A percentile compares a stretch with the other conserved stretches of the same genome.
Evolutionary conservation across 2,888 invertebrate genomes (phyloP).

Genomic region (Pyrochroa serraticornis): DNA sequence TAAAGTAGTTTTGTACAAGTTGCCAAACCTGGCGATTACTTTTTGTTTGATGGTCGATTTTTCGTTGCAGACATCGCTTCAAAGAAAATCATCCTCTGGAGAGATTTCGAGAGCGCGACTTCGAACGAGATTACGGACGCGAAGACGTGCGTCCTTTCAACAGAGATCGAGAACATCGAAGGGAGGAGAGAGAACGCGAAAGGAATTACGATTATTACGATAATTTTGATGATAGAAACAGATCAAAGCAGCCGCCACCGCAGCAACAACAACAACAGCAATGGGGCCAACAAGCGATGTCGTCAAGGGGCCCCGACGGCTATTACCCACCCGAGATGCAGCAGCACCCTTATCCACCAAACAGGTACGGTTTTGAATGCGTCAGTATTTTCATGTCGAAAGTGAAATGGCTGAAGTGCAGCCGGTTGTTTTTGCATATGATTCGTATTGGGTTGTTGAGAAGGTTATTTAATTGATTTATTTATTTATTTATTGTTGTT

Average conservation of each 20-base stretch:
- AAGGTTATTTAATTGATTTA: not conserved
- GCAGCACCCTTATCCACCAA: slow-evolving; percentile 27
- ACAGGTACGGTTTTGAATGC: slow-evolving; percentile 31
- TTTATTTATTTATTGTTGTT: too few relatives aligned
- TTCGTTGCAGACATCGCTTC: slow-evolving; percentile 42
- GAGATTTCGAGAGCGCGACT: slow-evolving; percentile 37
- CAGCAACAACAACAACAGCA: slow-evolving; percentile 34
- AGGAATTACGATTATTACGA: slow-evolving; percentile 40
- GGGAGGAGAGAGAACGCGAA: slow-evolving; percentile 39
- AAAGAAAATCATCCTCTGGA: slow-evolving; percentile 29
- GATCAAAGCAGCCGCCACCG: slow-evolving; percentile 16
- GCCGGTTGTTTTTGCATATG: slow-evolving; percentile 1
- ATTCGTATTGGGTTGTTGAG: not conserved
- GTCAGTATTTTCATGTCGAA: slow-evolving; percentile 2
- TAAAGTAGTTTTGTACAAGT: too few relatives aligned
- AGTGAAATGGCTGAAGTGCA: too few relatives aligned
- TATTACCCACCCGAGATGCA: slow-evolving; percentile 21
- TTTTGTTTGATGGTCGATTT: slow-evolving; percentile 5
- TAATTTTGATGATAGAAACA: slow-evolving; percentile 34
- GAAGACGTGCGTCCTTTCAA: slow-evolving; percentile 43
- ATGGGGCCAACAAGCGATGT: slow-evolving; percentile 29
- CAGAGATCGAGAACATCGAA: slow-evolving; percentile 46
- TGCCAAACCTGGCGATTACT: too few relatives aligned
- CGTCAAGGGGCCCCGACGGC: slow-evolving; percentile 24
- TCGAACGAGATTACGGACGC: slow-evolving; percentile 42